Evolutionary conservation across 2,888 invertebrate genomes (phyloP).

Genomic region (Bibio marci): DNA sequence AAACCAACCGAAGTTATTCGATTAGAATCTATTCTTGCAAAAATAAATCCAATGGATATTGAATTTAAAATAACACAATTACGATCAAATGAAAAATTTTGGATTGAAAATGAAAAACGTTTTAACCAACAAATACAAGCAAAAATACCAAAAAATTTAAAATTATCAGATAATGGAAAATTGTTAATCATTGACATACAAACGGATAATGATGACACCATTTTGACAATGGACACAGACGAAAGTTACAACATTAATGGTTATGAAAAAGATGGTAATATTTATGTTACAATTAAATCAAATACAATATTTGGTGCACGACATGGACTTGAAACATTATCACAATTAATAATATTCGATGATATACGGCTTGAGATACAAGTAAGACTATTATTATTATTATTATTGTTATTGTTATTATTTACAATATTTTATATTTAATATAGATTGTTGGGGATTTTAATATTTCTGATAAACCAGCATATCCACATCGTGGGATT

Average conservation of each 20-base stretch:
- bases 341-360: constrained; percentile 26
- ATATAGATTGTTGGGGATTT: constrained; percentile 38
- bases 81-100: constrained; percentile 15
- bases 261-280: constrained; percentile 20
- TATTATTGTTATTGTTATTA: too few relatives aligned
- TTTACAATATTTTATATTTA: too few relatives aligned
- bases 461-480: constrained; percentile 56
- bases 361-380: constrained; percentile 30
- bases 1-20: constrained; percentile 31
- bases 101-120: constrained; percentile 24
- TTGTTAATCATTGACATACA: constrained; percentile 25
- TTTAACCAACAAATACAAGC: constrained; percentile 21
- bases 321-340: constrained; percentile 40
- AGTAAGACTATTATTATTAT: constrained; percentile 10
- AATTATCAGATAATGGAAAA: constrained; percentile 27
- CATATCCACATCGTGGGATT: constrained; percentile 75
- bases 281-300: constrained; percentile 34
- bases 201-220: constrained; percentile 17
- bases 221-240: constrained; percentile 33
- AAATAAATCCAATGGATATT: constrained; percentile 27
- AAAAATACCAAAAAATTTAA: constrained; percentile 18
- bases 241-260: constrained; percentile 33
- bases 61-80: constrained; percentile 18
- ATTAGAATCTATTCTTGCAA: constrained; percentile 26
- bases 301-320: constrained; percentile 42